phyloP scores from a whole-genome alignment of 1,140 invertebrate species.

The Diabrotica virgifera region DNA sequence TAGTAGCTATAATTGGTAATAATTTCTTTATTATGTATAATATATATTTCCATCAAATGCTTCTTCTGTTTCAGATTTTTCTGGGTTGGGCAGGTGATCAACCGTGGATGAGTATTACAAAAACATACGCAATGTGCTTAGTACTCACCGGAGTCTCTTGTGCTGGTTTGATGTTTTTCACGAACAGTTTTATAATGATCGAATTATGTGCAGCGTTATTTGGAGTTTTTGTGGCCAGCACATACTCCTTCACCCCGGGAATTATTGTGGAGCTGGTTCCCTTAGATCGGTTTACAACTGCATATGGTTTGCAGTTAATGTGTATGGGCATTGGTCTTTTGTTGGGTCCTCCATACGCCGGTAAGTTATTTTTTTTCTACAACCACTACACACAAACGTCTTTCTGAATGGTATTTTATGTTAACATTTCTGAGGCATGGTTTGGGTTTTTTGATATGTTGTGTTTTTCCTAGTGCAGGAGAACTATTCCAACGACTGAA shows the following conservation, averaged over 20 bases:
- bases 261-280: constrained; percentile 80
- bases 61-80: constrained; percentile 59
- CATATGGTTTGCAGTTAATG: constrained; percentile 81
- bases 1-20: too few relatives aligned
- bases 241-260: constrained; percentile 83
- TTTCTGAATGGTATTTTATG: too few relatives aligned
- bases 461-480: too few relatives aligned
- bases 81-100: constrained; percentile 88
- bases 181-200: constrained; percentile 59
- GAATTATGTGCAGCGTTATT: constrained; percentile 63
- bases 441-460: too few relatives aligned
- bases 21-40: too few relatives aligned
- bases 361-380: too few relatives aligned
- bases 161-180: constrained; percentile 67
- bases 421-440: too few relatives aligned
- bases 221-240: constrained; percentile 82
- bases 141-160: constrained; percentile 71
- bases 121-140: constrained; percentile 77
- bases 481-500: too few relatives aligned
- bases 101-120: constrained; percentile 78
- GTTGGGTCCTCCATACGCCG: constrained; percentile 59
- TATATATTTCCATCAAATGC: too few relatives aligned
- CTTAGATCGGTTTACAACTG: constrained; percentile 78
- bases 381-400: too few relatives aligned
- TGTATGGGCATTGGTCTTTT: constrained; percentile 75